These are phyloP conservation scores for Onychostruthus taczanowskii DNA, from an alignment of 2,113 vertebrate genomes.

Conservation along the genomic window DNA sequence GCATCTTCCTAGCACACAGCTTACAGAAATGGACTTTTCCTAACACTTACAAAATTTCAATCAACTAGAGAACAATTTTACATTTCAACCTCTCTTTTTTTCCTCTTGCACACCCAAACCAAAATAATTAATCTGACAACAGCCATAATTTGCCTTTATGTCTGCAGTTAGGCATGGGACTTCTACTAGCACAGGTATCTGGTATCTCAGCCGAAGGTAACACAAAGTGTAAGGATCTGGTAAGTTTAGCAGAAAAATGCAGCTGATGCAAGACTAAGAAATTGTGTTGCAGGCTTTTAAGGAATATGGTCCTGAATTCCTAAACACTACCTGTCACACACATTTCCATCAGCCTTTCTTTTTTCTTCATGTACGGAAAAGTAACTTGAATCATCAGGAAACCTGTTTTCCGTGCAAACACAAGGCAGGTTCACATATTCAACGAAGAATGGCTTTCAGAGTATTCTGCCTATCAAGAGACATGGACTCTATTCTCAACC, in stretches of 20 bases:
- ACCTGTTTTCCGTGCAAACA: background rate
- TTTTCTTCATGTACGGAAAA: background rate
- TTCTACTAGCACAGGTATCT: background rate
- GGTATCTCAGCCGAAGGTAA: background rate
- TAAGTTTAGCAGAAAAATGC: background rate
- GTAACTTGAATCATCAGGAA: background rate
- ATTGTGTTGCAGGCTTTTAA: background rate
- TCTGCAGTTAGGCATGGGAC: accelerated
- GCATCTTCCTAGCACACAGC: background rate
- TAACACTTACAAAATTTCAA: background rate
- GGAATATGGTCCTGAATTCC: background rate
- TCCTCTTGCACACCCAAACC: background rate
- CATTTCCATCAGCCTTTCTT: background rate
- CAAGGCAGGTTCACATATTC: background rate
- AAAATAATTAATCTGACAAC: background rate
- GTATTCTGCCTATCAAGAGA: background rate
- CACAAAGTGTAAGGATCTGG: background rate
- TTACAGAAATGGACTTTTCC: background rate
- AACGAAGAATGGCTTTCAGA: background rate
- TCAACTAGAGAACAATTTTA: background rate
- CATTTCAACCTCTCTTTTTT: background rate
- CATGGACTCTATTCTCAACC: background rate
- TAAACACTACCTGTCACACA: background rate
- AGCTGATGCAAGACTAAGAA: background rate
- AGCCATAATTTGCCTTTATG: background rate